Conservation (phyloP, 2,113 vertebrate genomes). For the Pitta sordida region DNA sequence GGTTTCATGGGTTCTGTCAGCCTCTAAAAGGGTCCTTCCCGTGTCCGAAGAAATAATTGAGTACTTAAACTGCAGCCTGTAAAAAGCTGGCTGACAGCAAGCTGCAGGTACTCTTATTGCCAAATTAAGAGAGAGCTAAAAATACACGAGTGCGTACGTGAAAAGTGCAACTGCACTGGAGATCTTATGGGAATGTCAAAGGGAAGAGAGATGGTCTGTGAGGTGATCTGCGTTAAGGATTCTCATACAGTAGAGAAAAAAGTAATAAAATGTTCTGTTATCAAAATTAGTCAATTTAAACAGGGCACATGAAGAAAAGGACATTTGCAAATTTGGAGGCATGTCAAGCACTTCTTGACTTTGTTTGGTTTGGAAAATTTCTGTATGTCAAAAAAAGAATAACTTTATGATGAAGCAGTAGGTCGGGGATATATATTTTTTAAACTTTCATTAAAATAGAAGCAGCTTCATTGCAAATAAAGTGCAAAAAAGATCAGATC, state of each 20-base stretch:
- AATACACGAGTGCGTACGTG: not conserved
- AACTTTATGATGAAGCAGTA: not conserved
- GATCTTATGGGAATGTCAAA: not conserved
- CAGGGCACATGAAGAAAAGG: not conserved
- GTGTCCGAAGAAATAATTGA: not conserved
- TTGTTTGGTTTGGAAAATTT: not conserved
- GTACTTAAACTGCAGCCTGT: not conserved
- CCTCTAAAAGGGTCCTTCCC: not conserved
- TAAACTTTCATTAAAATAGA: not conserved
- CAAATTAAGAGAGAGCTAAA: conserved; percentile 25
- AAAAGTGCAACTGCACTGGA: not conserved
- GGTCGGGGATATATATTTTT: not conserved
- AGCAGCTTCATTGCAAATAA: not conserved
- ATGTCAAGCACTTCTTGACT: not conserved
- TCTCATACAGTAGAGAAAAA: not conserved
- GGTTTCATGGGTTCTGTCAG: not conserved
- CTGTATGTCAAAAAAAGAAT: not conserved
- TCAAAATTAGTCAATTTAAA: not conserved
- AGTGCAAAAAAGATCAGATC: not conserved
- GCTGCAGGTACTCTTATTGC: conserved; percentile 13
- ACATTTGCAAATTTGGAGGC: not conserved
- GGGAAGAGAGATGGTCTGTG: not conserved
- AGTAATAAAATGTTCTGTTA: not conserved
- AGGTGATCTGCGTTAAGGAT: not conserved
- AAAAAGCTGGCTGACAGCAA: not conserved